Evolutionary conservation across 2,113 vertebrate genomes (phyloP), one percentile per base, ranked within the genome.

Genomic region (Lucifuga dentata): DNA sequence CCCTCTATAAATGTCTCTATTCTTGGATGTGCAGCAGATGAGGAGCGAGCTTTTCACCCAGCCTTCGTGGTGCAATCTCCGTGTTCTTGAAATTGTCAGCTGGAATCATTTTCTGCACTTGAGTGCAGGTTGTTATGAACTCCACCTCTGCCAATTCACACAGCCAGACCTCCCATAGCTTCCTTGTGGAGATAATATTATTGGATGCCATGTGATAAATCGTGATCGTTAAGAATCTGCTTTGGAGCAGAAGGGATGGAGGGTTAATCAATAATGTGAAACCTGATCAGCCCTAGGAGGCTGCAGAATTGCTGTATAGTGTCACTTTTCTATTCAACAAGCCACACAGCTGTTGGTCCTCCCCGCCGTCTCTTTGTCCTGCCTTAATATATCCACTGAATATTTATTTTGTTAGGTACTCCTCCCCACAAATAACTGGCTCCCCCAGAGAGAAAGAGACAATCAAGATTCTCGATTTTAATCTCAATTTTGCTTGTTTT

Each of bases 61-160:
- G 39, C 68, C 38, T 56, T 23, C 2, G 10, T 62, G 73, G 56
- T 50, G 72, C 63, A 58, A 46, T 65, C 67, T 43, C 48, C 26
- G 40, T 40, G 15, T 44, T 68, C 36, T 49, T 76, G 16, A 73
- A 70, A 58, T 36, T 60, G 59, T 85, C 79, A 57, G 36, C 63
- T 55, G 51, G 49, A 59, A 76, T 89, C 49, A 79, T 68, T 85
- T 83, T 55, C 68, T 49, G 62, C 65, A 83, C 70, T 81, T 65
- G 64, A 84, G 41, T 33, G 53, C 64, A 68, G 76, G 41, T 76
- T 72, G 60, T 62, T 76, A 72, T 66, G 70, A 80, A 81, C 60
- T 81, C 81, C 82, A 70, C 78, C 73, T 57, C 56, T 66, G 65
- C 73, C 86, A 83, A 85, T 81, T 76, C 50, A 26, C 76, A 76